A percentile compares a stretch with the other conserved stretches of the same genome.
phyloP scores from a whole-genome alignment of 2,797 vertebrate genomes.

The Enteromius paludinosus region DNA sequence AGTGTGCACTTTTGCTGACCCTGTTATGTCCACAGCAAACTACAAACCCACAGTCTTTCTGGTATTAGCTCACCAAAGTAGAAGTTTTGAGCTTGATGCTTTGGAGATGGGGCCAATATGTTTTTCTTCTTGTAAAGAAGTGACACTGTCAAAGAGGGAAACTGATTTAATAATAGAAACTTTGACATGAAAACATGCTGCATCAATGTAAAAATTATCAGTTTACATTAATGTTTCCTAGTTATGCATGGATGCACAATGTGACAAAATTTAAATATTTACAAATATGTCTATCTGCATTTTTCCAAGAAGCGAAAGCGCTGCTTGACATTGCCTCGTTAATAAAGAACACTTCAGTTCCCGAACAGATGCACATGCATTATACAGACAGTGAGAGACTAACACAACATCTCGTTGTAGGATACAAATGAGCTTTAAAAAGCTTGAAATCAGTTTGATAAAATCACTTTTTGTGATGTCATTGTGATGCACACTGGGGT shows the following conservation, averaged over 20 bases:
- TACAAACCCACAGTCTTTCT: not conserved
- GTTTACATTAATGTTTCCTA: not conserved
- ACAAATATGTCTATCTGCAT: constrained; percentile 5
- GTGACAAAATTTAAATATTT: constrained; percentile 6
- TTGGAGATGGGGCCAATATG: too few relatives aligned
- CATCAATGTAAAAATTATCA: not conserved
- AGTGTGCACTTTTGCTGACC: not conserved
- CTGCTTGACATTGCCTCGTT: not conserved
- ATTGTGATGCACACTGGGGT: not conserved
- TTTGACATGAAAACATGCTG: not conserved
- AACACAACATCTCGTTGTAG: not conserved
- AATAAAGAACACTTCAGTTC: constrained; percentile 28
- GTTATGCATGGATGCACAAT: not conserved
- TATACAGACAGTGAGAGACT: not conserved
- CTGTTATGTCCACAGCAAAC: not conserved
- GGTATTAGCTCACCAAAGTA: not conserved
- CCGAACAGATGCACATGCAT: constrained; percentile 21
- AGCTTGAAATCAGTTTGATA: not conserved
- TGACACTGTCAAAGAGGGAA: not conserved
- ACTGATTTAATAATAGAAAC: not conserved
- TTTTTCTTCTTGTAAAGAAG: not conserved
- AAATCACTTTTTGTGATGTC: not conserved
- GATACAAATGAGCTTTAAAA: not conserved
- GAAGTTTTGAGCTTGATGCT: not conserved
- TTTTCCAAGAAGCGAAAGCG: not conserved